phyloP scores from a whole-genome alignment of 2,797 vertebrate genomes.

The Eutrigla gurnardus region DNA sequence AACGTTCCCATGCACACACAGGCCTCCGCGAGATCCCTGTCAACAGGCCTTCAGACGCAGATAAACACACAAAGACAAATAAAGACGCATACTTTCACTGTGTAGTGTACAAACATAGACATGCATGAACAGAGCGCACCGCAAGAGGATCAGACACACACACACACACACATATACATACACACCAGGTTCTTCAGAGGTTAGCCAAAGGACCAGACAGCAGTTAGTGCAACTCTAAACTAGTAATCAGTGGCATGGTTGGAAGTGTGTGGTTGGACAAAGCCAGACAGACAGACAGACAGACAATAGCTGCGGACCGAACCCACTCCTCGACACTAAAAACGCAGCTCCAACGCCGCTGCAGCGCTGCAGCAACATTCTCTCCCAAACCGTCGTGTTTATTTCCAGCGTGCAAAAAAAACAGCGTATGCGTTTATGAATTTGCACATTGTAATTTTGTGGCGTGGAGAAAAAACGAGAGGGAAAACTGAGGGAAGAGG shows the following conservation, averaged over 20 bases:
- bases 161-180: background rate
- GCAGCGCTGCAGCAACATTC: constrained; percentile 54
- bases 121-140: constrained; percentile 72
- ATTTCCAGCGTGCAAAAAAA: constrained; percentile 83
- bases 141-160: constrained; percentile 56
- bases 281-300: constrained; percentile 73
- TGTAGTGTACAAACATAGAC: constrained; percentile 74
- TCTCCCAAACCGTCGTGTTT: constrained; percentile 68
- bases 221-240: constrained; percentile 75
- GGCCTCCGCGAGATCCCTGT: constrained; percentile 29
- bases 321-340: constrained; percentile 56
- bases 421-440: constrained; percentile 78
- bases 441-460: constrained; percentile 87
- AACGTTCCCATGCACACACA: constrained; percentile 31
- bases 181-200: constrained; percentile 69
- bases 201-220: constrained; percentile 80
- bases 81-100: constrained; percentile 73
- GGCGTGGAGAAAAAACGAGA: constrained; percentile 81
- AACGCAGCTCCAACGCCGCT: constrained; percentile 38
- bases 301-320: constrained; percentile 76
- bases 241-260: constrained; percentile 76
- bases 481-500: constrained; percentile 69
- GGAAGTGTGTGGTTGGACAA: constrained; percentile 71
- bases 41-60: constrained; percentile 41
- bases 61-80: constrained; percentile 59